Conservation (phyloP, 1,140 invertebrate species). For the Heliconius hewitsoni region DNA sequence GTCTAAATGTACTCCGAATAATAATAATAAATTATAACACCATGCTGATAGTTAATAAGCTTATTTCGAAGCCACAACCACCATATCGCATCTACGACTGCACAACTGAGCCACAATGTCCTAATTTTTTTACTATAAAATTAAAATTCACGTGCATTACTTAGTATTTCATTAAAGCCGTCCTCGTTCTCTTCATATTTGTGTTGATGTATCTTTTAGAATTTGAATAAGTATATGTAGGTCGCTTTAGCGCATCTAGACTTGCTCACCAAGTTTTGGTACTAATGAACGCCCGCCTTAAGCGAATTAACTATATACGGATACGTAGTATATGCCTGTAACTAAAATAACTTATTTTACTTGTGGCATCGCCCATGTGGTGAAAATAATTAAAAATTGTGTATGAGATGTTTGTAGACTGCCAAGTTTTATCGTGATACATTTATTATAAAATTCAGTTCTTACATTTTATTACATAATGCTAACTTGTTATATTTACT, state of each 20-base stretch:
- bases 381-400: too few species aligned
- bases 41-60: too few species aligned
- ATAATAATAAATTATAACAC: too few species aligned
- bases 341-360: too few species aligned
- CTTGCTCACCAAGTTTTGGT: neutral
- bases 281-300: neutral
- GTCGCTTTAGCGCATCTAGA: neutral
- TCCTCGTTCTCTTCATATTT: neutral
- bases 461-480: too few species aligned
- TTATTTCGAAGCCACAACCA: neutral
- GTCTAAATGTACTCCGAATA: too few species aligned
- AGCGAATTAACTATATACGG: neutral
- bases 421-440: too few species aligned
- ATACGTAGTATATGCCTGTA: neutral
- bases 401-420: too few species aligned
- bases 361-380: too few species aligned
- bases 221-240: neutral
- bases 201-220: conserved; percentile 5
- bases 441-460: too few species aligned
- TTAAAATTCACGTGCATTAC: neutral
- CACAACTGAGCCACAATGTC: neutral
- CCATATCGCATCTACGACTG: neutral
- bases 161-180: neutral
- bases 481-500: too few species aligned
- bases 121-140: neutral